Evolutionary conservation across 53 echinoderm and acorn worm species (phyloP).

Genomic region (Arbacia lixula): DNA sequence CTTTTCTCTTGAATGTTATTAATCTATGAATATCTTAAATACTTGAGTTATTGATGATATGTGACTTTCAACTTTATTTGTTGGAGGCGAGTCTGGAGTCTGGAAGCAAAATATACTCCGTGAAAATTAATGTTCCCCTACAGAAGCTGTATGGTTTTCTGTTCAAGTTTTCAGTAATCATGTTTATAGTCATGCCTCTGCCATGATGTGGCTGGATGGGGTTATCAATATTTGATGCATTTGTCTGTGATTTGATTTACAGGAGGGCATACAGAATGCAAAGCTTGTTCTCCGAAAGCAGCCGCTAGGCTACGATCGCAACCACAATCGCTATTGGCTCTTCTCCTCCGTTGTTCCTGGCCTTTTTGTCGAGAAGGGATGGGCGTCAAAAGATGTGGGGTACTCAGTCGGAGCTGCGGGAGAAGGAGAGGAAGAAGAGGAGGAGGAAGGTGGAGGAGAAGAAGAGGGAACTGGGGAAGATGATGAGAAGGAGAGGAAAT

Average conservation of each 20-base stretch:
- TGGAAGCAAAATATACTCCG: too few species aligned
- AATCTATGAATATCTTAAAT: too few species aligned
- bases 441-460: slow-evolving; percentile 1
- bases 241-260: not conserved
- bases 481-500: slow-evolving; percentile 1
- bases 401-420: slow-evolving; percentile 30
- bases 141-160: too few species aligned
- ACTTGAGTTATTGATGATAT: too few species aligned
- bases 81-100: too few species aligned
- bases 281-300: slow-evolving; percentile 73
- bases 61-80: too few species aligned
- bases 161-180: not conserved
- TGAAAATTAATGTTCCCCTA: too few species aligned
- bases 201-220: not conserved
- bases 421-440: slow-evolving; percentile 34
- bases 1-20: too few species aligned
- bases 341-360: slow-evolving; percentile 86
- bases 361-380: slow-evolving; percentile 94
- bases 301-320: slow-evolving; percentile 85
- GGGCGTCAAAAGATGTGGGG: slow-evolving; percentile 72
- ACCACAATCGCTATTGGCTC: slow-evolving; percentile 91
- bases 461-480: not conserved
- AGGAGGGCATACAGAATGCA: slow-evolving; percentile 86
- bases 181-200: not conserved
- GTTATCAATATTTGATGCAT: not conserved